phyloP scores from a whole-genome alignment of 1,140 invertebrate species.

The Drosophila fuyamai region DNA sequence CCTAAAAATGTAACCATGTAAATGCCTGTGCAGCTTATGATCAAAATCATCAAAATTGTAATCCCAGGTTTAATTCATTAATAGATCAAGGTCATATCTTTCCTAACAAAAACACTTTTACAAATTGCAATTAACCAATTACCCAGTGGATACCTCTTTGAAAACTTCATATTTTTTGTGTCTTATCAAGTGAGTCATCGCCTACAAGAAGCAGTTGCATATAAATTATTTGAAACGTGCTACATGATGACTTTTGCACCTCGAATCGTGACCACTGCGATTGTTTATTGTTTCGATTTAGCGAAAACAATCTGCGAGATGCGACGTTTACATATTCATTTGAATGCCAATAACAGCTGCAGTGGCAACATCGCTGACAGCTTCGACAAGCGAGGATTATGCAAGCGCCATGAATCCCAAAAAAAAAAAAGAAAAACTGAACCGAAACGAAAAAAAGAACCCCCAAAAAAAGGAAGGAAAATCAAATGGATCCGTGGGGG shows the following conservation, averaged over 20 bases:
- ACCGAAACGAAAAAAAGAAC: conserved; percentile 12
- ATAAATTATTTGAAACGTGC: conserved; percentile 54
- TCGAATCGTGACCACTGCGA: conserved; percentile 35
- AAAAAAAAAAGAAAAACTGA: conserved; percentile 34
- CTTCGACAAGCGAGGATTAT: conserved; percentile 77
- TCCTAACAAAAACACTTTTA: too few relatives aligned
- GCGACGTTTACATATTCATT: conserved; percentile 78
- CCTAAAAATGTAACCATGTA: too few relatives aligned
- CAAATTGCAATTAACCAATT: too few relatives aligned
- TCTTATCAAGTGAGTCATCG: conserved; percentile 40
- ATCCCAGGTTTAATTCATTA: too few relatives aligned
- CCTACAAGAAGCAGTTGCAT: conserved; percentile 5
- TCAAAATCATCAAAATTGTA: too few relatives aligned
- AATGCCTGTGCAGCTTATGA: too few relatives aligned
- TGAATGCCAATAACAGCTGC: conserved; percentile 79
- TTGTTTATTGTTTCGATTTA: conserved; percentile 43
- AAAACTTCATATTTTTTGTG: not conserved
- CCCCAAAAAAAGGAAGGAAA: conserved; percentile 30
- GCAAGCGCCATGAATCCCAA: conserved; percentile 66
- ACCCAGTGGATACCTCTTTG: not conserved
- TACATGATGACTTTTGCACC: conserved; percentile 44
- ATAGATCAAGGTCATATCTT: too few relatives aligned
- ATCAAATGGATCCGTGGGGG: conserved; percentile 52
- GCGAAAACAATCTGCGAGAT: conserved; percentile 53
- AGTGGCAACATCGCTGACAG: conserved; percentile 59